Evolutionary conservation across 2,888 invertebrate species (phyloP).

Genomic region (Fissipunctia ypsillon): DNA sequence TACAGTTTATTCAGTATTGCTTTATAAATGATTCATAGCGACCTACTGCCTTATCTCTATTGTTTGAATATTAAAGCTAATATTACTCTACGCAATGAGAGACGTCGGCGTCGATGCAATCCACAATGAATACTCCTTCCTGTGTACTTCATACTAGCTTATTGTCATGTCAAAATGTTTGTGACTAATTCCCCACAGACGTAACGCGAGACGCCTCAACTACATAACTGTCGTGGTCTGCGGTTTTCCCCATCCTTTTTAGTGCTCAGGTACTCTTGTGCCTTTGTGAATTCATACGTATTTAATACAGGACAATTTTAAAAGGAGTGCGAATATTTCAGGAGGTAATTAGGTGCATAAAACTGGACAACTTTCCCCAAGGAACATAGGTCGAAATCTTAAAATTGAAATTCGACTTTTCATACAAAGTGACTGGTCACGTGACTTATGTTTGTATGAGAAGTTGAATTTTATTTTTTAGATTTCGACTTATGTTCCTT

Average conservation of each 20-base stretch:
- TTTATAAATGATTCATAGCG: conserved; percentile 40
- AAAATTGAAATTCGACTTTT: no score
- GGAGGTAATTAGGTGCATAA: no score
- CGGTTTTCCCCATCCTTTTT: conserved; percentile 55
- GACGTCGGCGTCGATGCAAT: conserved; percentile 6
- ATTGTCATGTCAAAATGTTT: conserved; percentile 39
- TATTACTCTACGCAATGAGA: conserved; percentile 32
- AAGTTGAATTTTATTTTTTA: no score
- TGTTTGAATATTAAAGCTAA: conserved; percentile 37
- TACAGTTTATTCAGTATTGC: conserved; percentile 34
- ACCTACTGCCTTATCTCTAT: conserved; percentile 41
- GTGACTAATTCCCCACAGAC: conserved; percentile 5
- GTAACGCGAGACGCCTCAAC: conserved; percentile 28
- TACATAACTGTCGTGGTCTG: conserved; percentile 29
- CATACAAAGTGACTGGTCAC: no score
- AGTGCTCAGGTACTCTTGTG: background rate
- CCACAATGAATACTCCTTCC: conserved; percentile 41
- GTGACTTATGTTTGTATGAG: no score
- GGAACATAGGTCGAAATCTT: no score
- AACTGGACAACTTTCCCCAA: no score
- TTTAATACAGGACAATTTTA: no score
- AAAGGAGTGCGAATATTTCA: no score
- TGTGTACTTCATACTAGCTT: conserved; percentile 22
- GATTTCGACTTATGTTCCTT: no score
- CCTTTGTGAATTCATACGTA: background rate